phyloP scores from a whole-genome alignment of 2,113 vertebrate genomes.

The Vidua macroura region DNA sequence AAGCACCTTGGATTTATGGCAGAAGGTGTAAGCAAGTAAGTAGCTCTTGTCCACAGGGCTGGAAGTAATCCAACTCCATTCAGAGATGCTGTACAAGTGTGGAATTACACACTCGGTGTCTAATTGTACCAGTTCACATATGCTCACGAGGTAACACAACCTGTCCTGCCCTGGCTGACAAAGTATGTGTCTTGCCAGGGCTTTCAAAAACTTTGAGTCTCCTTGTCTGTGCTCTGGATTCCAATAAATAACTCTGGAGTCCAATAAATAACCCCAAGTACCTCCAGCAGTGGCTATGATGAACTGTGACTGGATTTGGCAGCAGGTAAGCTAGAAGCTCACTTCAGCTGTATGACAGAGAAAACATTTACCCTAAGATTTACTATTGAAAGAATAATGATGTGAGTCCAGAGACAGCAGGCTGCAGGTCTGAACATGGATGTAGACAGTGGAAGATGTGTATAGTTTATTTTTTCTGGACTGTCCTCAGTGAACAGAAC shows the following conservation, averaged over 20 bases:
- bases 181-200: rapidly evolving
- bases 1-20: neutral
- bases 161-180: neutral
- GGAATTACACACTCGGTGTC: rapidly evolving
- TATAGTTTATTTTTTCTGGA: neutral
- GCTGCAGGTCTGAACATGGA: neutral
- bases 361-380: neutral
- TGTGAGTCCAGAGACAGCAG: neutral
- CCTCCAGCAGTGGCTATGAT: neutral
- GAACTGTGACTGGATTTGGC: neutral
- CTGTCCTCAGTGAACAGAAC: neutral
- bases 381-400: neutral
- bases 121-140: neutral
- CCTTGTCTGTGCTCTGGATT: neutral
- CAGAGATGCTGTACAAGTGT: neutral
- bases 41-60: neutral
- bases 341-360: neutral
- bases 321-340: neutral
- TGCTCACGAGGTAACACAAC: neutral
- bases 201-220: neutral
- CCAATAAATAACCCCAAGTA: neutral
- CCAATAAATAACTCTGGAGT: neutral
- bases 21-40: neutral
- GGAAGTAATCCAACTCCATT: neutral
- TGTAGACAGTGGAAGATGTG: neutral